Conservation (phyloP, 2,888 invertebrate species). For the Disparrhopalites patrizii region DNA sequence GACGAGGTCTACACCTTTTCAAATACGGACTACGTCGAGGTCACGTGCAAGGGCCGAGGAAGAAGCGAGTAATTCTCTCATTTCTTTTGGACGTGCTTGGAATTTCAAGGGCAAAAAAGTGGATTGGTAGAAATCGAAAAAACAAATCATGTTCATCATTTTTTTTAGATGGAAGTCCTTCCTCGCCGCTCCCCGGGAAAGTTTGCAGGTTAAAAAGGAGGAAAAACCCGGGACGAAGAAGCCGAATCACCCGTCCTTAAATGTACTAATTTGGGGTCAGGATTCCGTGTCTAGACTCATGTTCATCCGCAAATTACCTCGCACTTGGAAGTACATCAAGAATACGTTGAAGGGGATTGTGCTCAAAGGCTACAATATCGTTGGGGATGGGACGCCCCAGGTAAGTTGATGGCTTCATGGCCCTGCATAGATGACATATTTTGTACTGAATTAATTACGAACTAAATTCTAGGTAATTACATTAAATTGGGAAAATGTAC, state of each 20-base stretch:
- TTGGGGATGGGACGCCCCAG: slow-evolving; percentile 26
- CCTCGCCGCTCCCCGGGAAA: slow-evolving; percentile 59
- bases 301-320: slow-evolving; percentile 26
- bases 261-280: slow-evolving; percentile 29
- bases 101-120: slow-evolving; percentile 59
- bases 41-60: not conserved
- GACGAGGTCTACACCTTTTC: slow-evolving; percentile 13
- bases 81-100: too few species aligned
- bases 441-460: too few species aligned
- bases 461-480: too few species aligned
- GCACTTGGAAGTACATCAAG: slow-evolving; percentile 19
- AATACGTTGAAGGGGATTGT: slow-evolving; percentile 14
- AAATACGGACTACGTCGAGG: slow-evolving; percentile 20
- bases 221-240: not conserved
- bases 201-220: not conserved
- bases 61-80: slow-evolving; percentile 58
- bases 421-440: too few species aligned
- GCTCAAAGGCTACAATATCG: slow-evolving; percentile 25
- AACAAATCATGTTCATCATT: slow-evolving; percentile 46
- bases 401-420: too few species aligned
- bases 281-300: slow-evolving; percentile 24
- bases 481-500: too few species aligned
- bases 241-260: slow-evolving; percentile 2
- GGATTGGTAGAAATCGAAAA: slow-evolving; percentile 72
- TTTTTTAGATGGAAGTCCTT: slow-evolving; percentile 62